Evolutionary conservation across 2,797 vertebrate genomes (phyloP).

Genomic region (Anguilla marmorata): DNA sequence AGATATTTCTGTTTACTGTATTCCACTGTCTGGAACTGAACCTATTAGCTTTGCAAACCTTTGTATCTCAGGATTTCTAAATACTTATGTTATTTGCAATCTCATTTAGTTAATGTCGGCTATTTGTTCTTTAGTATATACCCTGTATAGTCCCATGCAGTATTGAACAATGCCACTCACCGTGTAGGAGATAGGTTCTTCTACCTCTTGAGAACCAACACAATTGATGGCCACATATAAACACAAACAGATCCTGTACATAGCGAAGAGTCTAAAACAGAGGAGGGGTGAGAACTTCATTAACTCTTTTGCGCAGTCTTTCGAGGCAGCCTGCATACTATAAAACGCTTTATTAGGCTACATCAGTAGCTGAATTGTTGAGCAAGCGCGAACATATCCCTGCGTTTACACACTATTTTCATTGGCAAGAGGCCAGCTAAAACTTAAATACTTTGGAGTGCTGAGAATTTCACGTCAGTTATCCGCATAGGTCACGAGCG

Average conservation of each 20-base stretch:
- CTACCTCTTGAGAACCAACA: constrained; percentile 81
- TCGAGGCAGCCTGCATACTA: constrained; percentile 64
- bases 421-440: constrained; percentile 65
- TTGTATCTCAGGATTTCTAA: neutral
- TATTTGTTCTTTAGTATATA: neutral
- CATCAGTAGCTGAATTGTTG: constrained; percentile 69
- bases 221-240: constrained; percentile 73
- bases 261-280: constrained; percentile 47
- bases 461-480: constrained; percentile 61
- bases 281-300: neutral
- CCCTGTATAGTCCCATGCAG: neutral
- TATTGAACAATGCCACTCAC: constrained; percentile 69
- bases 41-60: neutral
- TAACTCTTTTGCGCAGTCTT: constrained; percentile 45
- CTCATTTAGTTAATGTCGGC: neutral
- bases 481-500: constrained; percentile 49
- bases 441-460: constrained; percentile 55
- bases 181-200: constrained; percentile 90
- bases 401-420: constrained; percentile 64
- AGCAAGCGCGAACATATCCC: constrained; percentile 73
- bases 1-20: neutral
- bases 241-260: constrained; percentile 70
- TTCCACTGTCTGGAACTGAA: neutral
- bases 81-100: neutral
- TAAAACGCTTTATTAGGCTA: constrained; percentile 68